A percentile compares a stretch with the other conserved stretches of the same genome.
These are phyloP conservation scores for Nesidiocoris tenuis DNA, from an alignment of 2,888 invertebrate species.

Conservation along the genomic window DNA sequence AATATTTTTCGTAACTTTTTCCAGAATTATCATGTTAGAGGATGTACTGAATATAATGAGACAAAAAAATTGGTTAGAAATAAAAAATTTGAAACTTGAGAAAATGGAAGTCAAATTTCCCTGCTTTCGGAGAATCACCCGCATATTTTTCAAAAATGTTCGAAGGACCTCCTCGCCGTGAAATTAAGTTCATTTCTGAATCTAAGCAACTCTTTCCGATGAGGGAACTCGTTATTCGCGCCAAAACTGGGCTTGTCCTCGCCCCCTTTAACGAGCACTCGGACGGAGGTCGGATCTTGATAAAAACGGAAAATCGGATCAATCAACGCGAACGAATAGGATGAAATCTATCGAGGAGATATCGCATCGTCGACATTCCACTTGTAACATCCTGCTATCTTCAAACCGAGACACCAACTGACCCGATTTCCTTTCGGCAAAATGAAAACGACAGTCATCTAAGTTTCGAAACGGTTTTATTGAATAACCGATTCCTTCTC, in stretches of 20 bases:
- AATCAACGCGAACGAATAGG: background rate
- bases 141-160: no score
- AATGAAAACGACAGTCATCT: background rate
- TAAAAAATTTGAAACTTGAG: no score
- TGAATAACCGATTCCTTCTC: background rate
- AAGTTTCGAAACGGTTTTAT: background rate
- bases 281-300: background rate
- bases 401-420: background rate
- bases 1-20: no score
- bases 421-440: background rate
- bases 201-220: background rate
- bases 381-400: background rate
- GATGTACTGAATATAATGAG: no score
- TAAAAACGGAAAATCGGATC: background rate
- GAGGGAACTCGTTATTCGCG: background rate
- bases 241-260: background rate
- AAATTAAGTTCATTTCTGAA: no score
- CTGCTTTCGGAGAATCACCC: no score
- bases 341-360: background rate
- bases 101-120: no score
- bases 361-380: background rate
- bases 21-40: no score
- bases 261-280: background rate
- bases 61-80: no score
- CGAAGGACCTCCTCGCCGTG: no score